Conservation (phyloP, 2,888 invertebrate genomes). For the Papilio elwesi region DNA sequence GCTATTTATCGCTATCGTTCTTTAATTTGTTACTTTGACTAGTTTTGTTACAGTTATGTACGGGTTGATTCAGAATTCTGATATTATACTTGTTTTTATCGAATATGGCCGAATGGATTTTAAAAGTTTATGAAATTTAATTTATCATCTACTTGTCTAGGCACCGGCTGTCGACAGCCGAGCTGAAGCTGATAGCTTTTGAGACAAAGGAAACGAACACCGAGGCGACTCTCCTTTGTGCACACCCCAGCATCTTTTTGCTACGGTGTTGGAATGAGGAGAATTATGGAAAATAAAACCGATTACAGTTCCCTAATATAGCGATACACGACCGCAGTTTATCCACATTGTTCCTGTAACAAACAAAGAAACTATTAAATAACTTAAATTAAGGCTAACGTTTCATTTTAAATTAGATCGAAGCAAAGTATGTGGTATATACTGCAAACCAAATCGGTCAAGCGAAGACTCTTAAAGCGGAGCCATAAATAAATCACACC, state of each 20-base stretch:
- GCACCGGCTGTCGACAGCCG: conserved; percentile 81
- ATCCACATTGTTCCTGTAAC: conserved; percentile 81
- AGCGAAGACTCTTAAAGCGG: conserved; percentile 70
- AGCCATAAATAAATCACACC: conserved; percentile 84
- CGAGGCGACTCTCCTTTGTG: conserved; percentile 74
- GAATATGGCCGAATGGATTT: conserved; percentile 57
- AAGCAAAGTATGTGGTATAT: conserved; percentile 54
- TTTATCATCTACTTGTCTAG: conserved; percentile 77
- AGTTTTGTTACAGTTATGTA: conserved; percentile 61
- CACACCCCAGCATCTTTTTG: conserved; percentile 82
- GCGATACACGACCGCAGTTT: conserved; percentile 56
- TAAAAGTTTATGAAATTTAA: conserved; percentile 50
- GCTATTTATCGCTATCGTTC: conserved; percentile 56
- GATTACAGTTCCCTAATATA: conserved; percentile 57
- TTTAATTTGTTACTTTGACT: conserved; percentile 67
- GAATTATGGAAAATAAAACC: conserved; percentile 53
- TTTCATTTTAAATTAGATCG: conserved; percentile 52
- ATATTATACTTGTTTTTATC: conserved; percentile 38
- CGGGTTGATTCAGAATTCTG: conserved; percentile 41
- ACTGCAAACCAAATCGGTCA: conserved; percentile 74
- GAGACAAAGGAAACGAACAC: conserved; percentile 61
- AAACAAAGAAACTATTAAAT: conserved; percentile 64
- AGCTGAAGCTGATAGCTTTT: conserved; percentile 69
- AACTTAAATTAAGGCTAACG: conserved; percentile 14
- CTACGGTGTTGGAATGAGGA: conserved; percentile 62